A percentile compares a stretch with the other conserved stretches of the same genome.
phyloP scores from a whole-genome alignment of 2,888 invertebrate genomes.

The Tubulanus polymorphus region DNA sequence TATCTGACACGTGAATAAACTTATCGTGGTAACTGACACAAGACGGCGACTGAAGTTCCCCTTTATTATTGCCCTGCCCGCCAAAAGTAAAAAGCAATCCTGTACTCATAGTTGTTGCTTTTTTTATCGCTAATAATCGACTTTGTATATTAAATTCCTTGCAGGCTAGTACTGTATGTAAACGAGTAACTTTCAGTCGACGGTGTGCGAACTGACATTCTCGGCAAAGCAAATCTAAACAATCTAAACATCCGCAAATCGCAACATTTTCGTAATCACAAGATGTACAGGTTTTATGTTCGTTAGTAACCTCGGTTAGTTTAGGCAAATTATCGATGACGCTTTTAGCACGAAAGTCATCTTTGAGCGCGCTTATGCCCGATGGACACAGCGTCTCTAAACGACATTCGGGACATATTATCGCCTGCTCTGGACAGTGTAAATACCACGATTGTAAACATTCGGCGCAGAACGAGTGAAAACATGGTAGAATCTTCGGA shows the following conservation, averaged over 20 bases:
- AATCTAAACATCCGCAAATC: neutral
- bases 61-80: neutral
- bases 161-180: neutral
- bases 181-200: neutral
- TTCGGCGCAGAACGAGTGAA: neutral
- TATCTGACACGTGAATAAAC: neutral
- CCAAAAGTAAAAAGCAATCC: neutral
- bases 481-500: neutral
- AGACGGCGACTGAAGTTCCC: neutral
- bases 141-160: neutral
- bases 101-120: neutral
- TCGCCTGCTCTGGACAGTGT: neutral
- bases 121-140: neutral
- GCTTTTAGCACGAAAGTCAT: neutral
- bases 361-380: neutral
- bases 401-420: neutral
- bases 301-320: neutral
- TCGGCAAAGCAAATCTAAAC: neutral
- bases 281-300: neutral
- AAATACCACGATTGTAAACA: neutral
- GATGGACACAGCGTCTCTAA: neutral
- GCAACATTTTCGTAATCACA: neutral
- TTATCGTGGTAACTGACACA: neutral
- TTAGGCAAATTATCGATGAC: neutral
- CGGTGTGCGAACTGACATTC: neutral